Percentiles rank a stretch among this genome's conserved stretches.
These are phyloP conservation scores for Atta texana DNA, from an alignment of 1,140 invertebrate genomes.

Conservation along the genomic window DNA sequence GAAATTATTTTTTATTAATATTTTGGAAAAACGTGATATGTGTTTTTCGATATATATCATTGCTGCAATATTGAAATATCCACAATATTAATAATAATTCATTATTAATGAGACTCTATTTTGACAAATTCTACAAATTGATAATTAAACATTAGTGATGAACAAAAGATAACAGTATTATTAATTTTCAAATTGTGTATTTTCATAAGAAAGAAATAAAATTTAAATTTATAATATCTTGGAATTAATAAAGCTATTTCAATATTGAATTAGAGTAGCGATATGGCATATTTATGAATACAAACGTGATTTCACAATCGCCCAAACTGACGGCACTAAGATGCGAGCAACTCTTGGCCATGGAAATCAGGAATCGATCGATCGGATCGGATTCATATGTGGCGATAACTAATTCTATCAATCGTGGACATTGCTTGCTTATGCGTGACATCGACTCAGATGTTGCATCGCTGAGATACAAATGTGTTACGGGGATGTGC, in stretches of 20 bases:
- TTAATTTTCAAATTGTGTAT: neutral
- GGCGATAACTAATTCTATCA: constrained; percentile 25
- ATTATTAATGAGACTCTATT: neutral
- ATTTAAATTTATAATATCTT: constrained; percentile 4
- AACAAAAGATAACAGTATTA: neutral
- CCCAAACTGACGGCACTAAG: constrained; percentile 10
- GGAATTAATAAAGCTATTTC: neutral
- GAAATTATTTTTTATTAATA: neutral
- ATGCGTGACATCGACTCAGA: neutral
- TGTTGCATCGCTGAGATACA: constrained; percentile 1
- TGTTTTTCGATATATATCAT: neutral
- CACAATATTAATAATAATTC: no score
- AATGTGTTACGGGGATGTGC: constrained; percentile 14
- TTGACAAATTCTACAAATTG: neutral
- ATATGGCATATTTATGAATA: neutral
- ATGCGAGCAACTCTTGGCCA: neutral
- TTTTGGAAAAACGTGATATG: neutral
- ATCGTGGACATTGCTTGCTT: constrained; percentile 24
- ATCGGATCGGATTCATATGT: neutral
- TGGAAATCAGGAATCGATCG: constrained; percentile 17
- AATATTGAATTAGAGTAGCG: neutral
- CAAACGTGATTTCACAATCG: constrained; percentile 25
- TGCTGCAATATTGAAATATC: neutral
- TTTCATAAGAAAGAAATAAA: neutral
- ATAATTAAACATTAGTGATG: neutral